These are phyloP conservation scores for Eurois occulta DNA, from an alignment of 2,888 invertebrate genomes.

Conservation along the genomic window DNA sequence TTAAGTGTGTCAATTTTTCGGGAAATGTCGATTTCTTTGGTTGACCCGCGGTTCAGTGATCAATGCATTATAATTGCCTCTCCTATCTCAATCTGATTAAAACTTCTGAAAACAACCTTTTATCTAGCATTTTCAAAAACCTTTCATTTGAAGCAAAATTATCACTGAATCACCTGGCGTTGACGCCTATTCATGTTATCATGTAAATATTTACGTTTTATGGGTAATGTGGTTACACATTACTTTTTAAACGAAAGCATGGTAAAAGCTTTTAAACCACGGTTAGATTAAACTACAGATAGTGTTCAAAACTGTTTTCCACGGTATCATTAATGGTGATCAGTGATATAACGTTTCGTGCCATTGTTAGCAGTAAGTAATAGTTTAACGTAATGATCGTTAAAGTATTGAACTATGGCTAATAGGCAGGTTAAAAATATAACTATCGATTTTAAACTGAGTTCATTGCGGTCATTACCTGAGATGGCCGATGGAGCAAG, in stretches of 20 bases:
- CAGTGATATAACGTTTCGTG: conserved; percentile 30
- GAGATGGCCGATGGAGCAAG: no score
- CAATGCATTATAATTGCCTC: not conserved
- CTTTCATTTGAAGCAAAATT: not conserved
- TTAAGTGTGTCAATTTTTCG: not conserved
- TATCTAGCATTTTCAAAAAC: not conserved
- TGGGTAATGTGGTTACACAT: conserved; percentile 11
- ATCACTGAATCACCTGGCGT: conserved; percentile 5
- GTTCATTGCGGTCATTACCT: conserved; percentile 30
- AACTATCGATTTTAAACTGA: conserved; percentile 15
- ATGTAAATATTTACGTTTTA: conserved; percentile 17
- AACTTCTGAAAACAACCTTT: not conserved
- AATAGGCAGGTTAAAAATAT: conserved; percentile 1
- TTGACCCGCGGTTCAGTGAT: not conserved
- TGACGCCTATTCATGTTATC: not conserved
- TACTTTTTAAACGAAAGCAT: conserved; percentile 48
- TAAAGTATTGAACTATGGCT: conserved; percentile 15
- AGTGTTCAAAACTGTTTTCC: conserved; percentile 34
- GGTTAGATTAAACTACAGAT: conserved; percentile 57
- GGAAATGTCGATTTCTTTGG: not conserved
- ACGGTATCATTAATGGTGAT: conserved; percentile 35
- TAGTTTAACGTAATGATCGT: conserved; percentile 31
- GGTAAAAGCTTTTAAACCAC: conserved; percentile 70
- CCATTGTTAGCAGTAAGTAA: conserved; percentile 45
- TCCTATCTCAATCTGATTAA: not conserved